Evolutionary conservation across 1,140 invertebrate genomes (phyloP), one percentile per base, ranked within the genome.

Genomic region (Acromyrmex echinatior): DNA sequence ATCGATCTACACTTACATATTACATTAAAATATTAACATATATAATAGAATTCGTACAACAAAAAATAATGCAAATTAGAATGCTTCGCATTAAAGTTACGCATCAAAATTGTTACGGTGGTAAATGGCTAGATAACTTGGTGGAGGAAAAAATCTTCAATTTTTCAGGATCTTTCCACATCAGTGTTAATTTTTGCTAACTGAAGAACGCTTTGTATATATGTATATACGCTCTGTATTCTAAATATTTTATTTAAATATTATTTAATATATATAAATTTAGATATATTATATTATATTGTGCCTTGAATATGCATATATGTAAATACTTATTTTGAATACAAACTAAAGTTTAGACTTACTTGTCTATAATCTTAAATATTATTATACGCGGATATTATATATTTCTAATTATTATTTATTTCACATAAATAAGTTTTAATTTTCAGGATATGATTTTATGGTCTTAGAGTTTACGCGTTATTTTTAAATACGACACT

Each of bases 1-100:
- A 84, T 74, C 39, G 60, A 60, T 71, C 5, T 49, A 25, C 39
- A 73, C 21, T 73, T 12, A 35, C 25, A 62, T 63, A 71, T n/a
- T 76, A 9, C 14, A 73, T 73, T 25, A n/a, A 73, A 58, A 56
- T 58, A 81, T 81, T 71, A 81, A 73, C 51, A 81, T 1, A 9
- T 56, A 56, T 7, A 10, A 10, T 21, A 31, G 1, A 35, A 66
- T 51, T 2, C 5, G 18, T 66, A 65, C 12, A 58, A 78, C 16
- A 39, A 28, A 18, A 79, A 65, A 79, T 79, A 79, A 31, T n/a
- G 7, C 28, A 79, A 66, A 66, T 25, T 79, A 79, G 14, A 66
- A 73, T 18, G 79, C 79, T 81, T 81, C 12, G 79, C 53, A 73
- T 73, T 21, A 63, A 82, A 82, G 9, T 74, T 82, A 21, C 9